Evolutionary conservation across 2,113 vertebrate genomes (phyloP).

Genomic region (Himantopus leucocephalus): DNA sequence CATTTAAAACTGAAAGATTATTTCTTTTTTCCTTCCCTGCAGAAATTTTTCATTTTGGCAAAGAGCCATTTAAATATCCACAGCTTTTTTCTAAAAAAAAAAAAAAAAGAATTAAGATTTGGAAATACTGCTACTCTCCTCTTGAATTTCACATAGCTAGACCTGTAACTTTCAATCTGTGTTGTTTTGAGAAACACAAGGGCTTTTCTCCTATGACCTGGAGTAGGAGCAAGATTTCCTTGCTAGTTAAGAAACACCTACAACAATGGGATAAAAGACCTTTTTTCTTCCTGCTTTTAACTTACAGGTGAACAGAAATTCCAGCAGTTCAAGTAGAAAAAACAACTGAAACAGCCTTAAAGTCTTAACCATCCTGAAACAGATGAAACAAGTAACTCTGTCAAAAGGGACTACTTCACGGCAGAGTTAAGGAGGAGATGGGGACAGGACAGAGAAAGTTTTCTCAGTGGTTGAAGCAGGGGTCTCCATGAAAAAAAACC

Average conservation of each 20-base stretch:
- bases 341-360: neutral
- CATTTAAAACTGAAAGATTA: neutral
- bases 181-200: neutral
- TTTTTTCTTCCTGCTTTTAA: neutral
- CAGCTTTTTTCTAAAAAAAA: neutral
- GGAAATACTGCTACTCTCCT: neutral
- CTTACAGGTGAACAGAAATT: neutral
- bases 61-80: neutral
- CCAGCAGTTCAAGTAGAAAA: neutral
- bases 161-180: neutral
- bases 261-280: neutral
- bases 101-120: neutral
- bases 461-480: neutral
- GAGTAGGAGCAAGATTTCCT: neutral
- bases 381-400: neutral
- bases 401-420: neutral
- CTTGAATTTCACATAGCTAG: neutral
- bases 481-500: neutral
- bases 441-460: neutral
- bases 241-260: neutral
- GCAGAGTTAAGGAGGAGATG: neutral
- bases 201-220: neutral
- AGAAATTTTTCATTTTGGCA: neutral
- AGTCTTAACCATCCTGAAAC: neutral
- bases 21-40: neutral